Base-by-base conservation (phyloP, 2,797 vertebrate genomes). In the Coendou prehensilis region DNA sequence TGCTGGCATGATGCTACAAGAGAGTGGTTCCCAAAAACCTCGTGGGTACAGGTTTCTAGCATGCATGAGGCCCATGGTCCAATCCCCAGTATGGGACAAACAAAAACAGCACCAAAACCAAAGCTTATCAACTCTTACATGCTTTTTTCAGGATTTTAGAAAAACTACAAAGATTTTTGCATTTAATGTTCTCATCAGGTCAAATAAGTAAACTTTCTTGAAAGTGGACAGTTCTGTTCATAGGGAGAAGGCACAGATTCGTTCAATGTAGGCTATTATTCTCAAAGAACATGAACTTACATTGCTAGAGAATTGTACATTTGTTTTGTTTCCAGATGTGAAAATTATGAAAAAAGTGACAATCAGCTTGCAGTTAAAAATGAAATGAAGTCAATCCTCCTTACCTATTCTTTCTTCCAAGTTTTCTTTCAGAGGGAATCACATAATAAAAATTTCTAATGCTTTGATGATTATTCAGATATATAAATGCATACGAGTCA, bases 201-300 rank as follows among this genome's bases (percentile, higher is more conserved):
- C 28, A 95, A 95, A 41, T 87, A 7, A 88, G 15, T 69, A 67
- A 71, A 61, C 63, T 82, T 76, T 81, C 82, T 91, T 91, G 14
- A 37, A 75, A 54, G 30, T 47, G 0, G 8, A 41, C 20, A 37
- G 15, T 64, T 94, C 9, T 85, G 1, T 78, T 94, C 33, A 45
- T 50, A 52, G 7, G 33, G 20, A 86, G 41, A 86, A 79, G 45
- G 9, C 6, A 61, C 71, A 76, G 5, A 52, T 75, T 91, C 69
- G 4, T 83, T 85, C 26, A 18, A 76, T 69, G 4, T 80, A 75
- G 50, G 59, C 15, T 23, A 13, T 37, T 87, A 9, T 59, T 86
- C 76, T 69, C 18, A 57, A 71, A 75, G 45, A 71, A 83, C 81
- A 89, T 47, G 0, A 89, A 78, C 9, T 64, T 57, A 73, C 9